Evolutionary conservation across 2,113 vertebrate species (phyloP).

Genomic region (Hippoglossus stenolepis): DNA sequence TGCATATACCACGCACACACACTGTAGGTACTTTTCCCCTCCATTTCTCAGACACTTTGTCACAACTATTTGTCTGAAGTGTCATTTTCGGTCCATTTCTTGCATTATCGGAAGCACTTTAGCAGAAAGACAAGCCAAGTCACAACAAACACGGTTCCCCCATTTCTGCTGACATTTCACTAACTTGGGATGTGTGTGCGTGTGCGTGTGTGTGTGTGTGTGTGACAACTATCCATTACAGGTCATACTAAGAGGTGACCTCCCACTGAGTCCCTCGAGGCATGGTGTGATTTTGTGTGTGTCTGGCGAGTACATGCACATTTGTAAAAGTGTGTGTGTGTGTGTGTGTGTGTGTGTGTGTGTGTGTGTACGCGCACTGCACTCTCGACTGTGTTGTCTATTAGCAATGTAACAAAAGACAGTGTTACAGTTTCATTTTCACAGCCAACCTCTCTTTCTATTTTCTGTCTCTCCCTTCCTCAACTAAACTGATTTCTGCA

Average conservation of each 20-base stretch:
- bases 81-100: conserved; percentile 54
- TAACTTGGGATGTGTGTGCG: conserved; percentile 19
- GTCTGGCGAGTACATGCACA: conserved; percentile 5
- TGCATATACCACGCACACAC: not conserved
- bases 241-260: conserved; percentile 53
- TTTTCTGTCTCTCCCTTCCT: too few relatives aligned
- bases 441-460: not conserved
- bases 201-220: conserved; percentile 31
- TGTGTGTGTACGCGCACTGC: conserved; percentile 8
- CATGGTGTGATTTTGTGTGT: conserved; percentile 28
- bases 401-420: not conserved
- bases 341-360: not conserved
- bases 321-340: not conserved
- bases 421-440: not conserved
- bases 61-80: conserved; percentile 42
- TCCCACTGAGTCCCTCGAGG: conserved; percentile 56
- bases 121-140: conserved; percentile 56
- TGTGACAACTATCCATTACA: conserved; percentile 60
- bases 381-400: not conserved
- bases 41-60: conserved; percentile 29
- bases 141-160: conserved; percentile 64
- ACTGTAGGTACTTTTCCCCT: not conserved
- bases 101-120: conserved; percentile 7
- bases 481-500: not conserved
- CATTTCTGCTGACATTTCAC: conserved; percentile 50